Conservation (phyloP, 2,888 invertebrate genomes). For the Cheilosia impressa region DNA sequence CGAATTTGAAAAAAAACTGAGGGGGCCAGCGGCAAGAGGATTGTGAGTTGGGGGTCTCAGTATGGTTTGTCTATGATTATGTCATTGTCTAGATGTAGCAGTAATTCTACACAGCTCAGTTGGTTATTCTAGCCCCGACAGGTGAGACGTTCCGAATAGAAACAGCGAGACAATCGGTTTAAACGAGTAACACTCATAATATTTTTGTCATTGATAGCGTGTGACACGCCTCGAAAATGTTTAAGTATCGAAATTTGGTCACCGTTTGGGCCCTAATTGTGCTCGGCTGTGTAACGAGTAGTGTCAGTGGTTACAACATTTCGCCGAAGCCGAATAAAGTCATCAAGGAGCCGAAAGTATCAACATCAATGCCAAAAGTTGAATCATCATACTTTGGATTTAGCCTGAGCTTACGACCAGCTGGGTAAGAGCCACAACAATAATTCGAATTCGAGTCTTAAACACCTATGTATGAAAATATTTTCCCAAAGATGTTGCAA, state of each 20-base stretch:
- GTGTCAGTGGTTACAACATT: constrained; percentile 80
- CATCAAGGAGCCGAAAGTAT: constrained; percentile 81
- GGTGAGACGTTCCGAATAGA: constrained; percentile 49
- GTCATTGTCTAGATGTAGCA: background rate
- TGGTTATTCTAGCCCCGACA: constrained; percentile 43
- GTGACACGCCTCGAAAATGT: constrained; percentile 44
- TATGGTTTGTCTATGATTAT: too few species aligned
- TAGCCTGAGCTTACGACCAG: constrained; percentile 79
- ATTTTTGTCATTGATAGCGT: constrained; percentile 12
- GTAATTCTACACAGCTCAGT: constrained; percentile 43
- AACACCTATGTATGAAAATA: background rate
- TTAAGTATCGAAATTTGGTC: constrained; percentile 39
- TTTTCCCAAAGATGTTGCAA: constrained; percentile 41
- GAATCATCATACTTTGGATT: constrained; percentile 83
- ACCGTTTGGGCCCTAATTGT: constrained; percentile 28
- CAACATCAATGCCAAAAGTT: constrained; percentile 79
- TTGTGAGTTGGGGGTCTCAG: too few species aligned
- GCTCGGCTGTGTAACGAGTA: constrained; percentile 11
- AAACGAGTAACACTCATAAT: background rate
- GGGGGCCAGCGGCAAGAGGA: too few species aligned
- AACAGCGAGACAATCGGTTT: background rate
- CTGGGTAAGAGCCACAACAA: constrained; percentile 79
- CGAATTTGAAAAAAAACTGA: too few species aligned
- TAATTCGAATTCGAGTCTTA: constrained; percentile 17
- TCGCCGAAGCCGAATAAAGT: constrained; percentile 82